Evolutionary conservation across 2,113 vertebrate species (phyloP).

Genomic region (Xerus inauris): DNA sequence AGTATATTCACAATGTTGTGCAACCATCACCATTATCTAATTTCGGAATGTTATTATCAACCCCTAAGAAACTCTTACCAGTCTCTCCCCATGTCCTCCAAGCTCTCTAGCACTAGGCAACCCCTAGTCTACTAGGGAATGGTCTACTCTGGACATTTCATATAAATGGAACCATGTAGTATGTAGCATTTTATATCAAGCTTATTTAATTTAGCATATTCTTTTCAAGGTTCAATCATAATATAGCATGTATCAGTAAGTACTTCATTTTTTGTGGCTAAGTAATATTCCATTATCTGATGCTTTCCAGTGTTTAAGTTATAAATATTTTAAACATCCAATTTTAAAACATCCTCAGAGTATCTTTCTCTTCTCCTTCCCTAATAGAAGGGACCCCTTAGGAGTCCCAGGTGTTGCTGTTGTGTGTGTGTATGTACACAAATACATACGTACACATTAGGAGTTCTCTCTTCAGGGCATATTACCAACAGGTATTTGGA

Average conservation of each 20-base stretch:
- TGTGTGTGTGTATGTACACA: no score
- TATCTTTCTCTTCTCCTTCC: not conserved
- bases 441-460: not conserved
- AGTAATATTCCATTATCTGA: not conserved
- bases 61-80: not conserved
- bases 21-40: not conserved
- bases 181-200: not conserved
- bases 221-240: not conserved
- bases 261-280: not conserved
- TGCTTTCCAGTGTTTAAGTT: slow-evolving; percentile 6
- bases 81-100: not conserved
- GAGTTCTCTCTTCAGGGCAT: not conserved
- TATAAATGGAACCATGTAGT: not conserved
- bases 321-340: not conserved
- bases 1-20: not conserved
- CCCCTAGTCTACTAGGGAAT: not conserved
- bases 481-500: not conserved
- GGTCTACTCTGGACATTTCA: not conserved
- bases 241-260: not conserved
- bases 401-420: not conserved
- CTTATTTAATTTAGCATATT: not conserved
- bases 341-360: not conserved
- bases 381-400: not conserved
- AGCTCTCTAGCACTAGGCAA: not conserved
- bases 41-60: slow-evolving; percentile 37